These are phyloP conservation scores for Nibea albiflora DNA, from an alignment of 2,113 vertebrate genomes.

Conservation along the genomic window DNA sequence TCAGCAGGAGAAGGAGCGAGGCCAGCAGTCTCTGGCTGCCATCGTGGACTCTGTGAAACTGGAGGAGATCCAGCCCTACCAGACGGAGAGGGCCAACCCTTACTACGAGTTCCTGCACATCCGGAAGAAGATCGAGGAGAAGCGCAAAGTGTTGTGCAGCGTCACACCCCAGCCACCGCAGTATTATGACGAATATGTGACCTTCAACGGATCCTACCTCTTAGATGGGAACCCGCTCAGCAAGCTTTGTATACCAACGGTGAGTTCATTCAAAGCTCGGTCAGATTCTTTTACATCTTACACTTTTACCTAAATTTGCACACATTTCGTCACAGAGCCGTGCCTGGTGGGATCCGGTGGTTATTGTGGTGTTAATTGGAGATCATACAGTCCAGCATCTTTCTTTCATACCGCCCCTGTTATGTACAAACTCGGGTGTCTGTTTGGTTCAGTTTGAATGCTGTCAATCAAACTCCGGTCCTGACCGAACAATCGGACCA, in stretches of 20 bases:
- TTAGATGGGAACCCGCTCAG: slow-evolving; percentile 98
- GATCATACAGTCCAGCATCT: too few species aligned
- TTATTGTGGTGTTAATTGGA: too few species aligned
- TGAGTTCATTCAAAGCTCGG: slow-evolving; percentile 81
- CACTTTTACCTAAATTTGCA: not conserved
- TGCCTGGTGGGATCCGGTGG: too few species aligned
- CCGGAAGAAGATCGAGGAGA: slow-evolving; percentile 97
- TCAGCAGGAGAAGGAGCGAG: slow-evolving; percentile 91
- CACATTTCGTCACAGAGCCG: not conserved
- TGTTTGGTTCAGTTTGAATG: not conserved
- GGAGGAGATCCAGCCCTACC: slow-evolving; percentile 98
- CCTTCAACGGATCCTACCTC: slow-evolving; percentile 97
- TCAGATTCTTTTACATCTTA: not conserved
- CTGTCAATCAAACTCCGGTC: too few species aligned
- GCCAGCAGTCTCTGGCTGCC: slow-evolving; percentile 94
- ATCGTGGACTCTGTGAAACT: slow-evolving; percentile 96
- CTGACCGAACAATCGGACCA: too few species aligned
- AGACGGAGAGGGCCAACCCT: slow-evolving; percentile 96
- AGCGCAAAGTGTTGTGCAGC: slow-evolving; percentile 95
- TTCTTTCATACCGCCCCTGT: too few species aligned
- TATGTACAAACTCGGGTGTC: not conserved
- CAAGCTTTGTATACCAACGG: slow-evolving; percentile 98
- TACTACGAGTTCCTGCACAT: slow-evolving; percentile 99
- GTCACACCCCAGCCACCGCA: slow-evolving; percentile 98
- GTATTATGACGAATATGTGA: slow-evolving; percentile 98